Percentiles rank a stretch among this genome's conserved stretches.
phyloP scores from a whole-genome alignment of 2,888 invertebrate species.

The Rotaria magnacalcarata region DNA sequence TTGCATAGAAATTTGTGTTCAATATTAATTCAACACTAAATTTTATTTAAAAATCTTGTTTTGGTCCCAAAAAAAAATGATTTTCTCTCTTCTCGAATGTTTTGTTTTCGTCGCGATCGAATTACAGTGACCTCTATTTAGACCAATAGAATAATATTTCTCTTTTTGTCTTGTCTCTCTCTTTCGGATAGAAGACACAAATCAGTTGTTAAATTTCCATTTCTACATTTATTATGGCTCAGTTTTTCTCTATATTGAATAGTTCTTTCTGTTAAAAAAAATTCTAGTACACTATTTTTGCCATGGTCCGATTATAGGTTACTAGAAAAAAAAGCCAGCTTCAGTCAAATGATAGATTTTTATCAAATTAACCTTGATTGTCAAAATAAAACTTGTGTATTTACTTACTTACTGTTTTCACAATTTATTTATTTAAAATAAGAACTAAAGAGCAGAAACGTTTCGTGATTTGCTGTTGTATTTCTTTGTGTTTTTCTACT shows the following conservation, averaged over 20 bases:
- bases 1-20: too few species aligned
- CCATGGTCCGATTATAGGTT: neutral
- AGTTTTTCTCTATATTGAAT: neutral
- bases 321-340: neutral
- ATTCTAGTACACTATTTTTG: neutral
- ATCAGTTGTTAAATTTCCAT: slow-evolving; percentile 18
- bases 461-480: too few species aligned
- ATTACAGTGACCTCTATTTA: neutral
- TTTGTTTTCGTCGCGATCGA: neutral
- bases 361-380: neutral
- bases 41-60: neutral
- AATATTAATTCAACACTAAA: neutral
- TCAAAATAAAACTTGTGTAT: neutral
- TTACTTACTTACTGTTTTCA: neutral
- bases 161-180: slow-evolving; percentile 29
- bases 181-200: slow-evolving; percentile 7
- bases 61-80: neutral
- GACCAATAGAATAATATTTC: slow-evolving; percentile 6
- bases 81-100: neutral
- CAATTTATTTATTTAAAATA: too few species aligned
- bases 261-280: too few species aligned
- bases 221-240: neutral
- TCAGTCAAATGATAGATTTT: neutral
- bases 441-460: too few species aligned
- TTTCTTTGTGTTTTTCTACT: too few species aligned